Conservation (phyloP, 1,140 invertebrate species). For the Conus betulinus region DNA sequence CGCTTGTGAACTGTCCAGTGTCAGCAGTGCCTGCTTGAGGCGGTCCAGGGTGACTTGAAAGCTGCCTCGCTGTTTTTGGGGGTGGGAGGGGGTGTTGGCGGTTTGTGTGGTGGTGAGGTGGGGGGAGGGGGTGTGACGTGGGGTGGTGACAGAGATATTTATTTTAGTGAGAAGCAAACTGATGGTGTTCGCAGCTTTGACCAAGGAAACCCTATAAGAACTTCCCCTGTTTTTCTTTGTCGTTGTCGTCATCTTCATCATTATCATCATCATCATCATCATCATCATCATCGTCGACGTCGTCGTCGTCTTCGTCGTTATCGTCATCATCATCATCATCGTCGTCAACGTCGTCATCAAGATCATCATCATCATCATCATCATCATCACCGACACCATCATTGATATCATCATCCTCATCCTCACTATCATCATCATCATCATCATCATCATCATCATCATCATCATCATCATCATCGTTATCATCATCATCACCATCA, state of each 20-base stretch:
- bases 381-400: not conserved
- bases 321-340: not conserved
- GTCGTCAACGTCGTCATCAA: too few species aligned
- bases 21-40: slow-evolving; percentile 50
- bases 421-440: not conserved
- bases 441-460: not conserved
- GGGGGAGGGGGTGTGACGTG: too few species aligned
- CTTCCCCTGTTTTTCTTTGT: too few species aligned
- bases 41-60: slow-evolving; percentile 28
- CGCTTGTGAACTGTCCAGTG: slow-evolving; percentile 29
- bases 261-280: too few species aligned
- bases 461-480: not conserved
- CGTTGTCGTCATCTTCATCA: too few species aligned
- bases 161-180: too few species aligned
- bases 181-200: too few species aligned
- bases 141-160: too few species aligned
- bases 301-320: not conserved
- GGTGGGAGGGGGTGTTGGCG: too few species aligned
- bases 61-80: slow-evolving; percentile 29
- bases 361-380: not conserved
- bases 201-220: too few species aligned
- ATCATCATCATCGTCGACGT: not conserved
- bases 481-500: not conserved
- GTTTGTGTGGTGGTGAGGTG: too few species aligned
- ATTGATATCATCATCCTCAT: too few species aligned